A percentile compares a stretch with the other conserved stretches of the same genome.
Conservation (phyloP, 2,113 vertebrate species). For the Cyphomyrus discorhynchus region DNA sequence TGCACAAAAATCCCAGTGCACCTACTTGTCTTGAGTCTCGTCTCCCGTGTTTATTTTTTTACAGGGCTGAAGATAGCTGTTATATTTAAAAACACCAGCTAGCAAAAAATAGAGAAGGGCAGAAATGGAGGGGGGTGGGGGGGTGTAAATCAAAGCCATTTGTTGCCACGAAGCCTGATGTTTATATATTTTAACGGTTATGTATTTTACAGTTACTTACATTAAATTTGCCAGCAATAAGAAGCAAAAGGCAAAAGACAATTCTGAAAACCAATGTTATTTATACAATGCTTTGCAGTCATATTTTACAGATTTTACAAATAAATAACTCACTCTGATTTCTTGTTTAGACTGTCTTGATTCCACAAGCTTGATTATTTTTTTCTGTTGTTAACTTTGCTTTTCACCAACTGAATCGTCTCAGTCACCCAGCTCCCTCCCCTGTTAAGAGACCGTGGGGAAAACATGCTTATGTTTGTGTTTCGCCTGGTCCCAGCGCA, state of each 20-base stretch:
- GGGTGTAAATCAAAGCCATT: not conserved
- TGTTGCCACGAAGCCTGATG: not conserved
- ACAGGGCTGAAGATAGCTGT: not conserved
- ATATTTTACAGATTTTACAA: not conserved
- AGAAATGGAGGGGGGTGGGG: not conserved
- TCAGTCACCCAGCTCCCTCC: too few relatives aligned
- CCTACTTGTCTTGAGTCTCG: not conserved
- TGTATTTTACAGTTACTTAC: not conserved
- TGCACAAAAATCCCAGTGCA: not conserved
- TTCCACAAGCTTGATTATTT: not conserved
- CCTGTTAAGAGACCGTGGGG: too few relatives aligned
- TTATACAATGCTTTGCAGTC: not conserved
- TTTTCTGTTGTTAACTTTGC: not conserved
- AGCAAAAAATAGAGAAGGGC: not conserved
- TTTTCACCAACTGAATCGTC: too few relatives aligned
- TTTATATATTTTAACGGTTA: not conserved
- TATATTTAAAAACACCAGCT: not conserved
- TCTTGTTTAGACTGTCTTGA: not conserved
- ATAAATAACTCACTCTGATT: not conserved
- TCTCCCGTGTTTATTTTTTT: not conserved
- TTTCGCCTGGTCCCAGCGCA: too few relatives aligned
- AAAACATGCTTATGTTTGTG: too few relatives aligned
- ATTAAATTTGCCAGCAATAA: not conserved
- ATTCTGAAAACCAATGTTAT: not conserved
- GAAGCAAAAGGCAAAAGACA: not conserved